Conservation (phyloP, 2,113 vertebrate genomes). For the Campylomormyrus tamandua region DNA sequence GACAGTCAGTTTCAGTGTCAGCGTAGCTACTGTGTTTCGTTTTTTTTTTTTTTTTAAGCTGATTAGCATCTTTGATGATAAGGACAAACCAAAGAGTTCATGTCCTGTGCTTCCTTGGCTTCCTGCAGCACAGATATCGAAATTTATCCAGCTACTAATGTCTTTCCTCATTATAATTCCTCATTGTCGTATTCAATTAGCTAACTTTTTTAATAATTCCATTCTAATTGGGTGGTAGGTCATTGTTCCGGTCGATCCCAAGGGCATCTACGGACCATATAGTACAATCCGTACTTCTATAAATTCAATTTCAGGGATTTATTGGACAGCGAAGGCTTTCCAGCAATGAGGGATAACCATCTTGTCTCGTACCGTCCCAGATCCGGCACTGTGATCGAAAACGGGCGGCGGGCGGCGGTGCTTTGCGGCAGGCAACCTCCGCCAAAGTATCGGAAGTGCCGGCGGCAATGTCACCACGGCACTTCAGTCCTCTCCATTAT, state of each 20-base stretch:
- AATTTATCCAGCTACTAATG: conserved; percentile 27
- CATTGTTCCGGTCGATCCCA: conserved; percentile 37
- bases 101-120: not conserved
- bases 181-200: conserved; percentile 41
- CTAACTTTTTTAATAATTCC: conserved; percentile 25
- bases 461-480: conserved; percentile 29
- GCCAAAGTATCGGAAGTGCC: conserved; percentile 4
- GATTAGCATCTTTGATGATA: not conserved
- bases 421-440: conserved; percentile 11
- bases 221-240: conserved; percentile 40
- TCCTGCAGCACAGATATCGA: not conserved
- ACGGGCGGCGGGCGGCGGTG: not conserved
- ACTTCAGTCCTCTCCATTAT: conserved; percentile 30
- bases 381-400: conserved; percentile 23
- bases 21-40: not conserved
- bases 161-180: conserved; percentile 32
- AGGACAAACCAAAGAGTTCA: not conserved
- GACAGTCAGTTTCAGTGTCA: not conserved
- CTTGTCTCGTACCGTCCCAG: conserved; percentile 26
- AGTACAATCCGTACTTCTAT: conserved; percentile 39
- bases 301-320: conserved; percentile 46
- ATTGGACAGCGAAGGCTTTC: conserved; percentile 39
- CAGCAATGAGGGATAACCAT: conserved; percentile 41
- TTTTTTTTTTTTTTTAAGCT: not conserved
- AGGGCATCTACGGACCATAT: conserved; percentile 39